Conservation (phyloP, 2,888 invertebrate genomes). For the Crematogaster levior region DNA sequence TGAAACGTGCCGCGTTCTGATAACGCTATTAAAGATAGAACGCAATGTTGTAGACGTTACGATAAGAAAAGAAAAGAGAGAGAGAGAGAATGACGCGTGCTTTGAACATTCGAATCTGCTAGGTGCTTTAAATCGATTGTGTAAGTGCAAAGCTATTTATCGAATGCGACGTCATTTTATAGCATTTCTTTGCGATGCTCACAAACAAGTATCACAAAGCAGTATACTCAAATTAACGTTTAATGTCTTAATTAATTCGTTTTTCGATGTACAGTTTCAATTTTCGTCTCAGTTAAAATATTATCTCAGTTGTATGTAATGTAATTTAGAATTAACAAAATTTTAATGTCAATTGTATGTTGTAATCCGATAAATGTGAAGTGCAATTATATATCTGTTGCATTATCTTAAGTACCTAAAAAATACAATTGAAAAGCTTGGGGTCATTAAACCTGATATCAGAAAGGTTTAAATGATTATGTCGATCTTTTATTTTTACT, state of each 20-base stretch:
- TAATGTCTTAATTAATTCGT: neutral
- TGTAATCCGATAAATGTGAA: neutral
- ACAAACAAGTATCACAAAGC: too few relatives aligned
- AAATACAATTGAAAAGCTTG: neutral
- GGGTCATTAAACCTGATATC: neutral
- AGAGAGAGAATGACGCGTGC: conserved; percentile 42
- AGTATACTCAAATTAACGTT: conserved; percentile 2
- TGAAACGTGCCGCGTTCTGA: conserved; percentile 25
- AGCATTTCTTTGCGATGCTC: neutral
- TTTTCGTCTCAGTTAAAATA: neutral
- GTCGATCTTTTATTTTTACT: neutral
- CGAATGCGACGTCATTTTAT: conserved; percentile 12
- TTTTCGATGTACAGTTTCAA: neutral
- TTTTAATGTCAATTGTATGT: neutral
- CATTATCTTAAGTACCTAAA: too few relatives aligned
- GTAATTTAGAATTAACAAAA: neutral
- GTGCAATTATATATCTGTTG: neutral
- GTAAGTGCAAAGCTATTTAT: conserved; percentile 6
- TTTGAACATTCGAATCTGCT: neutral
- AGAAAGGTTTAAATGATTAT: neutral
- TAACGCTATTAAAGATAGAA: conserved; percentile 51
- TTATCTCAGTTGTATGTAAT: neutral
- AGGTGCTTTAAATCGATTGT: conserved; percentile 55
- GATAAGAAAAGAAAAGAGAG: conserved; percentile 62
- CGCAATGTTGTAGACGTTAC: conserved; percentile 47